Evolutionary conservation across 2,888 invertebrate genomes (phyloP).

Genomic region (Keiferia lycopersicella): DNA sequence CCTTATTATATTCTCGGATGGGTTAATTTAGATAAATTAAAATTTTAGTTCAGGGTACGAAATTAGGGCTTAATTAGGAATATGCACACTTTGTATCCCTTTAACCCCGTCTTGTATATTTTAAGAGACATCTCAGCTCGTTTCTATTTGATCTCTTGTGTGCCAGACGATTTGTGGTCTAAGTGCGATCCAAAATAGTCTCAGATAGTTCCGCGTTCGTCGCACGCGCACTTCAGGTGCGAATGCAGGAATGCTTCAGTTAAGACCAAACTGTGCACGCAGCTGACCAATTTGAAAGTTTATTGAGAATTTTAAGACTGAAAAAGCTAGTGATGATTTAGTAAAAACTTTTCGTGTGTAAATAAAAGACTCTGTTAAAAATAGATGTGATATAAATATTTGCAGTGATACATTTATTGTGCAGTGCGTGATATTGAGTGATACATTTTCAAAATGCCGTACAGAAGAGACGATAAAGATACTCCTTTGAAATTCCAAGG

Average conservation of each 20-base stretch:
- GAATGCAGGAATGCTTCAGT: slow-evolving; percentile 54
- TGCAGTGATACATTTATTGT: background rate
- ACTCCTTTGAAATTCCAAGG: slow-evolving; percentile 13
- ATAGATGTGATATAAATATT: background rate
- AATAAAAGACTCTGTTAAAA: slow-evolving; percentile 2
- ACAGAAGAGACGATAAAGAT: background rate
- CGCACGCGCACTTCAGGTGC: slow-evolving; percentile 68
- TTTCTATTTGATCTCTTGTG: slow-evolving; percentile 74
- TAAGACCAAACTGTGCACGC: slow-evolving; percentile 35
- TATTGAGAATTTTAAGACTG: slow-evolving; percentile 10
- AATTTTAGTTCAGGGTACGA: too few species aligned
- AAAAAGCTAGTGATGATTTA: background rate
- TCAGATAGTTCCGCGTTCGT: slow-evolving; percentile 70
- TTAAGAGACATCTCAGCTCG: slow-evolving; percentile 38
- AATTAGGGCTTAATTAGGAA: background rate
- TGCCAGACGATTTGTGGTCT: slow-evolving; percentile 69
- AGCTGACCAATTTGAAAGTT: background rate
- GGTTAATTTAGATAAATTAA: too few species aligned
- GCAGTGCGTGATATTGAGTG: slow-evolving; percentile 13
- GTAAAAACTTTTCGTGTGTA: background rate
- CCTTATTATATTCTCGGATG: background rate
- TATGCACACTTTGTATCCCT: background rate
- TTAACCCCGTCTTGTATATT: slow-evolving; percentile 20
- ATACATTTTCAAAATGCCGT: slow-evolving; percentile 10
- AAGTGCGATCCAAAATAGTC: slow-evolving; percentile 73